Base-by-base conservation (phyloP, 64 coral and sea anemone species). In the Orbicella faveolata region DNA sequence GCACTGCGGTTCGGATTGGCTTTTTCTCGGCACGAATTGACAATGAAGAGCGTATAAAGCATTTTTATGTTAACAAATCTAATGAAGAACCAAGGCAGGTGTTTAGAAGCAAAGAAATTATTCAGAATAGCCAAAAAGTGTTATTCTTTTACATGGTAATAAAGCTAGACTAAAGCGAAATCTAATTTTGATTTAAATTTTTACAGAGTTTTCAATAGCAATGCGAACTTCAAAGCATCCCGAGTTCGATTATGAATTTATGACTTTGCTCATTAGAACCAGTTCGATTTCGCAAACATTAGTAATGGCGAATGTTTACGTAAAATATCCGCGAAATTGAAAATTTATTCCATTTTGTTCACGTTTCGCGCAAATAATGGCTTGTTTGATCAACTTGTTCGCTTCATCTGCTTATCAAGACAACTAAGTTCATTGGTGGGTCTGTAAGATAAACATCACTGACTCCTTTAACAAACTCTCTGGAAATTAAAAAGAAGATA, bases 21-120 rank as follows among this genome's bases (percentile, higher is more conserved):
- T 33, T 11, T n/a, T 21, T 70, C 21, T 1, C 44, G 44, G 67
- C n/a, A 70, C 8, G 21, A 70, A 26, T 21, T 70, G 23, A 9
- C n/a, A 70, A 70, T 70, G 23, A 25, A n/a, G 9, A 70, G 67
- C n/a, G n/a, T 70, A 0, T 48, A 48, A 6, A 6, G 44, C 11
- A 70, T n/a, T 70, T 70, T 26, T 23, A 70, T n/a, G 67, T 70
- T 70, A 70, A 70, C 67, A 70, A 70, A 70, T 70, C 67, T 70
- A 70, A 70, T 70, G 67, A 70, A 70, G n/a, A n/a, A 0, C 23
- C 3, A 11, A 23, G 25, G n/a, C 67, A 70, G 67, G 67, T 70
- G 67, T 70, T 15, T 70, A 70, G 21, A 70, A 26, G 20, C 67
- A 11, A 26, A 26, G 67, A 70, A 70, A 25, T 23, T 70, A 70